Evolutionary conservation across 1,140 invertebrate genomes (phyloP), one percentile per base, ranked within the genome.

Genomic region (Microplitis demolitor): DNA sequence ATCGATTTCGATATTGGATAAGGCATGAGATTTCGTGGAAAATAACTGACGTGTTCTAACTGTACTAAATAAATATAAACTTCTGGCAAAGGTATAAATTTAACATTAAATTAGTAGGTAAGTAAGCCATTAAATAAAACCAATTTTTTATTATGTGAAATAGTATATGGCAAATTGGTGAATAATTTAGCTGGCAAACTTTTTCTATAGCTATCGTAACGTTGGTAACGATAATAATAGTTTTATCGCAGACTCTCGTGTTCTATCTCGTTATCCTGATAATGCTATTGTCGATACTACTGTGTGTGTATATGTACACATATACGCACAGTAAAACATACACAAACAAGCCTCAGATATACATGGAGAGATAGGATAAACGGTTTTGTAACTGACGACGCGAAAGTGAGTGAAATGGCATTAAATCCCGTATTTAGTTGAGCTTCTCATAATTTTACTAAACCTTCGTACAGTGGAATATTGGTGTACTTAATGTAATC

Each of bases 151-250:
- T 45, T 45, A 6, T 45, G 11, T 8, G 6, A 11, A 11, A 45
- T 45, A 45, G 39, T 45, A 11, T 45, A 45, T 45, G 39, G 39
- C 11, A 56, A 56, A 56, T 56, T 56, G n/a, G 9, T 24, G 24
- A 56, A 56, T 14, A 56, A 24, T 56, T 56, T 56, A 45, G 39
- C 39, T 11, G 5, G 39, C 0, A 24, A 56, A 56, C 3, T 6
- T 56, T 56, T 56, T 56, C 53, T 56, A 14, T 24, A 54, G 53
- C 58, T 6, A 61, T 63, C 33, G 63, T 54, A 50, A 64, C 50
- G n/a, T 63, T 63, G 60, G 50, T 64, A 71, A 71, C 50, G 58
- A 71, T 66, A 51, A 50, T 51, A 63, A 71, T 62, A 71, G 39
- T 71, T 71, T 50, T 63, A 35, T 71, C 45, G 45, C 45, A 16